Evolutionary conservation across 2,888 invertebrate species (phyloP), one percentile per base, ranked within the genome.

Genomic region (Drosophila hamatofila): DNA sequence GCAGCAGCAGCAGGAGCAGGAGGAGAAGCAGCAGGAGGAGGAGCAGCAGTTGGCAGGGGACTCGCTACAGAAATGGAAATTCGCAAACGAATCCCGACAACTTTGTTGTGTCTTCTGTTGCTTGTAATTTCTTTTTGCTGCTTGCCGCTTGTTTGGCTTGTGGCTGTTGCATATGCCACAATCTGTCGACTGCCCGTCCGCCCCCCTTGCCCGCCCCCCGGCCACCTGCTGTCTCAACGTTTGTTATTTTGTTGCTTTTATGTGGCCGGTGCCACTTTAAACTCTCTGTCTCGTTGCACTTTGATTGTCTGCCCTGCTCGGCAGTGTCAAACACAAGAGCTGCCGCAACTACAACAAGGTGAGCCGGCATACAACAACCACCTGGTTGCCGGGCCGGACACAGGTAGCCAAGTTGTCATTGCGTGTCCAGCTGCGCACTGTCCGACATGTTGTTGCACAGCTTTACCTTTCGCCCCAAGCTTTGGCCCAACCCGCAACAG

Each of bases 131-230:
- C 66, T 78, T 81, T 78, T 65, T 77, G 57, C 58, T 73, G 71
- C 63, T 78, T 71, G 72, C 75, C 69, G 78, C 87, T 88, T 88
- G 83, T 82, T 88, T 70, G 83, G 71, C 79, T 84, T 89, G 83
- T 73, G 83, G 87, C 69, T 71, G 62, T 60, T 69, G 71, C 59
- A 61, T 61, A 21, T 35, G 11, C 67, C 49, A 56, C 41, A 56
- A 58, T 35, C 46, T 37, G 25, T 3, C 46, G 8, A 11, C 30
- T 11, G 14, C 33, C 51, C 11, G 1, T 1, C 30, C n/a, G 12
- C 9, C 16, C 8, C 0, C 8, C n/a, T n/a, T n/a, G 1, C 25
- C 18, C 14, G 11, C 7, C 44, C 33, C 11, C 7, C 1, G 25
- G 8, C 46, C 56, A 52, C 54, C 48, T 62, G 64, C 64, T 41